These are phyloP conservation scores for Leptinotarsa haldemani DNA, from an alignment of 2,888 invertebrate species.

Conservation along the genomic window DNA sequence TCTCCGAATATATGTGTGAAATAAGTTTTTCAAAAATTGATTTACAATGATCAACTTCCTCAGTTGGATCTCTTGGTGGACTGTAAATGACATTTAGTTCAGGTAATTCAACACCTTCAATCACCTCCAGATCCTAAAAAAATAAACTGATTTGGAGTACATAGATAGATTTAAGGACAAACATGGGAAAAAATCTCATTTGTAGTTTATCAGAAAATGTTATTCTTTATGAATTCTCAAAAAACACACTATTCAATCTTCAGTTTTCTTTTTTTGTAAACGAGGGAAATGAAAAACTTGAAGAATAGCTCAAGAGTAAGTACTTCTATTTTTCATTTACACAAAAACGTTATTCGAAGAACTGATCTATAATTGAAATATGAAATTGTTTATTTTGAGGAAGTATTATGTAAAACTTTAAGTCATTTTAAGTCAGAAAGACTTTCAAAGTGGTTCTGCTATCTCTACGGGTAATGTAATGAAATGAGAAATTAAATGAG, in stretches of 20 bases:
- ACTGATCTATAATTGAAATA: conserved; percentile 3
- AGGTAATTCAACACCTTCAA: conserved; percentile 5
- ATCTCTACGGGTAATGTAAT: not conserved
- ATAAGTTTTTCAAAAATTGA: not conserved
- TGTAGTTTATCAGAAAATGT: not conserved
- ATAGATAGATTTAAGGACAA: not conserved
- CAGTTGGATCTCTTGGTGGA: not conserved
- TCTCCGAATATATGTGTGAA: not conserved
- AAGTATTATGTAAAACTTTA: not conserved
- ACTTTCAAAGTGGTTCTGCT: conserved; percentile 3
- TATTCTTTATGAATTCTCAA: not conserved
- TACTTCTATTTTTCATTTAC: not conserved
- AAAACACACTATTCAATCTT: conserved; percentile 1
- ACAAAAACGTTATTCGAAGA: conserved; percentile 3
- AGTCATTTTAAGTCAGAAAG: not conserved
- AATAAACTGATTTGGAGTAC: conserved; percentile 3
- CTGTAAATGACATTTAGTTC: conserved; percentile 1
- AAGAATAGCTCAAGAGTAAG: not conserved
- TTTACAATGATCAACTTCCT: not conserved
- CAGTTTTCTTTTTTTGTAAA: not conserved
- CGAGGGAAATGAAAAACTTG: not conserved
- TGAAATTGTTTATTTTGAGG: conserved; percentile 6
- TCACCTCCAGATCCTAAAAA: conserved; percentile 6
- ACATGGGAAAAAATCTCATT: not conserved
- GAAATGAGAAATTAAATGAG: conserved; percentile 6